phyloP scores from a whole-genome alignment of 2,888 invertebrate species.

The Luperina testacea region DNA sequence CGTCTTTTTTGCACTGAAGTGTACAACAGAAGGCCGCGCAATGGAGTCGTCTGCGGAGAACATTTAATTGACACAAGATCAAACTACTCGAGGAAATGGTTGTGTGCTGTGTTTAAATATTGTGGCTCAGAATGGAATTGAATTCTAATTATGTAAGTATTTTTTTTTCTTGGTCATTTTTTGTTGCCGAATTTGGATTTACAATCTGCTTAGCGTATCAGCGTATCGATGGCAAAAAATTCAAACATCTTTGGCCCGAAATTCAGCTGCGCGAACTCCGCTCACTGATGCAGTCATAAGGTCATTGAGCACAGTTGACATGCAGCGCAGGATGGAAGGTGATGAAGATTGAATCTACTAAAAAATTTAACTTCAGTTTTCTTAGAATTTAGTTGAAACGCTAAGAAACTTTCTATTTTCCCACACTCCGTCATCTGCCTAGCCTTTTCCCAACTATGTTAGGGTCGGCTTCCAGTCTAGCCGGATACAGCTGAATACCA shows the following conservation, averaged over 20 bases:
- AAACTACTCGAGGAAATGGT: conserved; percentile 45
- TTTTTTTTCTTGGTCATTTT: neutral
- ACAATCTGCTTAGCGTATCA: neutral
- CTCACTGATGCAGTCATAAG: neutral
- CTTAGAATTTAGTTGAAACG: neutral
- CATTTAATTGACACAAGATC: conserved; percentile 58
- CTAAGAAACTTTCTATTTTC: too few species aligned
- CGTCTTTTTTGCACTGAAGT: conserved; percentile 43
- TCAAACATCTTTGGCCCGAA: neutral
- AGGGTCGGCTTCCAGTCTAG: too few species aligned
- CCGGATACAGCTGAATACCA: too few species aligned
- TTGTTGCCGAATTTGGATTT: neutral
- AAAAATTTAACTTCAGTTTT: neutral
- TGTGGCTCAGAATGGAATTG: conserved; percentile 59
- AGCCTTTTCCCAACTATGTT: too few species aligned
- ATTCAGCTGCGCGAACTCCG: neutral
- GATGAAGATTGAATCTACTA: too few species aligned
- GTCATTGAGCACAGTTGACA: too few species aligned
- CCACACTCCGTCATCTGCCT: neutral
- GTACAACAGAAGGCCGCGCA: conserved; percentile 39
- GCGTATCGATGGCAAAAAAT: neutral
- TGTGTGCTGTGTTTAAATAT: conserved; percentile 57
- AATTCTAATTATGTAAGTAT: conserved; percentile 56
- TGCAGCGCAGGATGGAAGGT: too few species aligned
- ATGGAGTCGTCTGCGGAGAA: conserved; percentile 33